Percentiles rank a stretch among this genome's conserved stretches.
phyloP scores from a whole-genome alignment of 2,888 invertebrate genomes.

The Xanthia togata region DNA sequence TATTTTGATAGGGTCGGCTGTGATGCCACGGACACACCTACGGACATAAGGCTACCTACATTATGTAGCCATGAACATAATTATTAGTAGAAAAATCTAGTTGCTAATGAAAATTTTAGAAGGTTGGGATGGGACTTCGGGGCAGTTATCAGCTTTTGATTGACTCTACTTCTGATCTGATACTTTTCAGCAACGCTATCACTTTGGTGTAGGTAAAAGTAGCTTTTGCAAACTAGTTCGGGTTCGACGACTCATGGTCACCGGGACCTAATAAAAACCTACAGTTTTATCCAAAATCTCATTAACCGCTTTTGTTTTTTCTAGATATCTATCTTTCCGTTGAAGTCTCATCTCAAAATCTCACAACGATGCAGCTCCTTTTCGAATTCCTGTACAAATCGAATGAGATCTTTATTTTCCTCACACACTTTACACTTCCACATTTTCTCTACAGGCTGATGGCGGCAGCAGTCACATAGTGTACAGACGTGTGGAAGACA shows the following conservation, averaged over 20 bases:
- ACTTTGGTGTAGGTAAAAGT: neutral
- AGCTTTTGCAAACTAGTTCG: neutral
- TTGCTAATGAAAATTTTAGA: neutral
- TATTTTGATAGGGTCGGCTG: too few species aligned
- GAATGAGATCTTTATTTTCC: neutral
- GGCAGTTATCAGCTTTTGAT: neutral
- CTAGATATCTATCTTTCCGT: too few species aligned
- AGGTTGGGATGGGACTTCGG: neutral
- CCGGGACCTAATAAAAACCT: too few species aligned
- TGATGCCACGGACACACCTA: too few species aligned
- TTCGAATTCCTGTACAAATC: neutral
- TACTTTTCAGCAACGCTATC: neutral
- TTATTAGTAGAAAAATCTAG: too few species aligned
- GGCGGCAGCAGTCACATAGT: constrained; percentile 64
- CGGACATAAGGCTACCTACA: too few species aligned
- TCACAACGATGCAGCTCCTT: neutral
- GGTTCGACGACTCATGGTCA: too few species aligned
- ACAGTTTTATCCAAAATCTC: too few species aligned
- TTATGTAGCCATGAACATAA: too few species aligned
- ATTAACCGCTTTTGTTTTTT: too few species aligned
- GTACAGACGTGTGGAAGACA: constrained; percentile 69
- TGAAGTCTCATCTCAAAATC: neutral
- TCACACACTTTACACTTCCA: neutral
- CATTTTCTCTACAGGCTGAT: constrained; percentile 53
- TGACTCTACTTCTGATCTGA: too few species aligned